phyloP scores from a whole-genome alignment of 2,888 invertebrate genomes.

The Metacarcinus magister region DNA sequence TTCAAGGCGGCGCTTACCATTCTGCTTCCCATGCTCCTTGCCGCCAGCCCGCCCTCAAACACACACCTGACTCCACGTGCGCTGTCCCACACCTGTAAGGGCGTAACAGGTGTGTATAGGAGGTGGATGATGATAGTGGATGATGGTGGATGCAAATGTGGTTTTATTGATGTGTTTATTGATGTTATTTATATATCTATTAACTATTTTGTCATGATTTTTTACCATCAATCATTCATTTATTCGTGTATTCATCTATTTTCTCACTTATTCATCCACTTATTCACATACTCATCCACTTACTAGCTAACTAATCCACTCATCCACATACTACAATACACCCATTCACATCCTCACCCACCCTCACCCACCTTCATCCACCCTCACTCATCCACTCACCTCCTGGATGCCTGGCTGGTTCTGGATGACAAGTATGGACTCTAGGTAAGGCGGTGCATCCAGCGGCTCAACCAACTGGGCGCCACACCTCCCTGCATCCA shows the following conservation, averaged over 20 bases:
- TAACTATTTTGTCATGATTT: no score
- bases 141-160: neutral
- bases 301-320: no score
- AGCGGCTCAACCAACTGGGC: constrained; percentile 74
- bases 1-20: constrained; percentile 88
- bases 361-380: neutral
- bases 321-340: no score
- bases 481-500: constrained; percentile 72
- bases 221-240: no score
- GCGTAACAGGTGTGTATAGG: neutral
- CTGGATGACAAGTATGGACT: constrained; percentile 91
- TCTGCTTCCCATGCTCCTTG: constrained; percentile 18
- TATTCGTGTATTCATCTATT: no score
- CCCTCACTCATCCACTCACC: constrained; percentile 83
- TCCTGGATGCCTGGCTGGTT: constrained; percentile 91
- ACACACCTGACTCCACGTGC: neutral
- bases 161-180: neutral
- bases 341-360: neutral
- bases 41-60: neutral
- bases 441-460: constrained; percentile 87
- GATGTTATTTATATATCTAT: no score
- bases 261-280: no score
- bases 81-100: constrained; percentile 13
- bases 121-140: neutral
- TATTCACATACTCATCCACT: no score